These are phyloP conservation scores for Trematomus loennbergii DNA, from an alignment of 2,113 vertebrate genomes.

Conservation along the genomic window DNA sequence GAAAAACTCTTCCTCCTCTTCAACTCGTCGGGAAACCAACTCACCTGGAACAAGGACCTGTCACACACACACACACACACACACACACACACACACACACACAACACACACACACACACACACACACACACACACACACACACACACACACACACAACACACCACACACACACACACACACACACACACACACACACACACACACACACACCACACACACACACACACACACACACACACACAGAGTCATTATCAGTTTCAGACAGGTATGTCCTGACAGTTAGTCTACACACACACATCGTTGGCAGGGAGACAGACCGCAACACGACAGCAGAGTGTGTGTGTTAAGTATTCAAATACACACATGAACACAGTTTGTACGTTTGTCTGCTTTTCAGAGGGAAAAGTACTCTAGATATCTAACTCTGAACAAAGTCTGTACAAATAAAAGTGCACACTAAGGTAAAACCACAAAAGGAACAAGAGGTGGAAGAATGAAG, in stretches of 20 bases:
- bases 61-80: conserved; percentile 29
- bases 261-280: conserved; percentile 45
- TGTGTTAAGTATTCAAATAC: background rate
- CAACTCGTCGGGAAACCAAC: conserved; percentile 37
- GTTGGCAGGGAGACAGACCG: conserved; percentile 35
- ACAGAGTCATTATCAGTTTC: conserved; percentile 35
- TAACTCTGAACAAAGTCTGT: no score
- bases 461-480: background rate
- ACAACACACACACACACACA: background rate
- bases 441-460: no score
- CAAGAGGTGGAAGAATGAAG: no score
- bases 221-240: no score
- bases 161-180: no score
- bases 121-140: background rate
- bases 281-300: conserved; percentile 40
- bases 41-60: conserved; percentile 48
- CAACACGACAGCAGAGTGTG: conserved; percentile 13
- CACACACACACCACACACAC: no score
- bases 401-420: no score
- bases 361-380: background rate
- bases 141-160: no score
- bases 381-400: no score
- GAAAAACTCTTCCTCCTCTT: conserved; percentile 48
- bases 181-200: no score
- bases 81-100: background rate